Evolutionary conservation across 2,797 vertebrate species (phyloP).

Genomic region (Artibeus lituratus): DNA sequence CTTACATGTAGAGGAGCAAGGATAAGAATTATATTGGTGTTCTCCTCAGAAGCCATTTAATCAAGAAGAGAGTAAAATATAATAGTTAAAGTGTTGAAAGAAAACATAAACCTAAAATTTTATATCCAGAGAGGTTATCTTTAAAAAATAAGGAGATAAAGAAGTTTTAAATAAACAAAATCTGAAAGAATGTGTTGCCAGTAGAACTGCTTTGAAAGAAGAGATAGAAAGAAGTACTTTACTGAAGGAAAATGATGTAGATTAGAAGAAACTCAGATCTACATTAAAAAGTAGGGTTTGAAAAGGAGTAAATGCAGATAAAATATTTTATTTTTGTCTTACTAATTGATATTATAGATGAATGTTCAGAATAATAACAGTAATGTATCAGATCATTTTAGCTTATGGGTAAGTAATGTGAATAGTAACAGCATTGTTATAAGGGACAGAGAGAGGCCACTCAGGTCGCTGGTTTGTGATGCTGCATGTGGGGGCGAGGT

Average conservation of each 20-base stretch:
- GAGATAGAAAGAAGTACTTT: neutral
- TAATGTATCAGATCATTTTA: neutral
- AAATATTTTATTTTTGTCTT: neutral
- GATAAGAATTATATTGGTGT: neutral
- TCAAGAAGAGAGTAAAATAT: neutral
- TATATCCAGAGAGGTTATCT: neutral
- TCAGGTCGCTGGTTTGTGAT: no score
- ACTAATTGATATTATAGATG: neutral
- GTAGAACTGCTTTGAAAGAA: neutral
- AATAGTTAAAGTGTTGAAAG: neutral
- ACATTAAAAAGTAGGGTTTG: neutral
- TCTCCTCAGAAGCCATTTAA: neutral
- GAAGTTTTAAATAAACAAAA: neutral
- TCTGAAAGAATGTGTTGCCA: neutral
- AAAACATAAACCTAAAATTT: neutral
- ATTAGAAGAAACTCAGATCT: neutral
- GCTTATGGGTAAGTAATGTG: neutral
- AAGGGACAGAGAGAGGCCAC: no score
- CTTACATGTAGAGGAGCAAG: neutral
- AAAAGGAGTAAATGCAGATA: neutral
- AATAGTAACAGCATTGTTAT: neutral
- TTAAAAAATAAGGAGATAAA: neutral
- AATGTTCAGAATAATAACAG: neutral
- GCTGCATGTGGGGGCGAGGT: no score
- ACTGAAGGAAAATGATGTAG: neutral